Evolutionary conservation across 2,888 invertebrate genomes (phyloP).

Genomic region (Kryphioiulus occultus): DNA sequence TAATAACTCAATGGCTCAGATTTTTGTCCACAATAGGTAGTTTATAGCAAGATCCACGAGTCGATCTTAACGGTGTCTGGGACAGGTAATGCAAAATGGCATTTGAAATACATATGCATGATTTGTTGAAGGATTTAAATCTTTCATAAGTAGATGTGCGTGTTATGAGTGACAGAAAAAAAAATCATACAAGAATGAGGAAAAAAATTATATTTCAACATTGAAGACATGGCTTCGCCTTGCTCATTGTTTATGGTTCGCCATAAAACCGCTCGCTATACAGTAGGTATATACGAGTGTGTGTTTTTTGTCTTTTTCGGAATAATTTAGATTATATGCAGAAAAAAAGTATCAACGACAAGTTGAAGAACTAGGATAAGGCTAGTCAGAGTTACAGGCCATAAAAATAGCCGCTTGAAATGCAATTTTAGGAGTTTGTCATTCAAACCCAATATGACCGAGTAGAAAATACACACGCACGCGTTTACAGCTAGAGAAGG

Average conservation of each 20-base stretch:
- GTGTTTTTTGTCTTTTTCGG: neutral
- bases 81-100: neutral
- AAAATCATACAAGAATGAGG: neutral
- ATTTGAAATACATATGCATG: neutral
- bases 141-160: neutral
- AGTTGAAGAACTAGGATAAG: conserved; percentile 1
- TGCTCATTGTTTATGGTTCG: conserved; percentile 12
- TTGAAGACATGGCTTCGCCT: neutral
- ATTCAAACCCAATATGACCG: neutral
- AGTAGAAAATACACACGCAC: neutral
- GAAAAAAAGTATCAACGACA: neutral
- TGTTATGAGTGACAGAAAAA: neutral
- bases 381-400: neutral
- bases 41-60: too few species aligned
- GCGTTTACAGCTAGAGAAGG: neutral
- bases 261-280: neutral
- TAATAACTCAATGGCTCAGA: neutral
- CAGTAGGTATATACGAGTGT: neutral
- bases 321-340: neutral
- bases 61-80: neutral
- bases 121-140: conserved; percentile 12
- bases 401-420: conserved; percentile 11
- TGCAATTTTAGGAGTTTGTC: neutral
- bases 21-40: neutral
- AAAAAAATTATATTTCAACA: neutral